phyloP scores from a whole-genome alignment of 2,113 vertebrate species.

The Cebus imitator region DNA sequence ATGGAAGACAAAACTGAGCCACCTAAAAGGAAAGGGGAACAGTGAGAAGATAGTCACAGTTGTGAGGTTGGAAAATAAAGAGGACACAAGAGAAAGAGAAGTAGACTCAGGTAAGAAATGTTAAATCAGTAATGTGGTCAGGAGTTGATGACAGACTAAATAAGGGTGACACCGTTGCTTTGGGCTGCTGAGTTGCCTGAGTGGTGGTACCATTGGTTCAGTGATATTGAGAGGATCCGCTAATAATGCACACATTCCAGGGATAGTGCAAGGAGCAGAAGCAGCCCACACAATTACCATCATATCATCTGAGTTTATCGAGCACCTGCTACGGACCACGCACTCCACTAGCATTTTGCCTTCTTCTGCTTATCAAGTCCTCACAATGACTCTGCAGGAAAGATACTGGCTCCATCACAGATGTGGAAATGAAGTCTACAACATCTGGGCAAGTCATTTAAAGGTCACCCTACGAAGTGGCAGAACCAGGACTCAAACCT shows the following conservation, averaged over 20 bases:
- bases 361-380: not conserved
- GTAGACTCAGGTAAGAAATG: not conserved
- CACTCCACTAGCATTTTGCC: not conserved
- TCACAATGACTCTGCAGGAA: not conserved
- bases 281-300: fast-evolving
- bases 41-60: too few relatives aligned
- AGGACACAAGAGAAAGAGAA: not conserved
- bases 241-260: not conserved
- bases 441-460: not conserved
- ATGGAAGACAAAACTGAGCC: not conserved
- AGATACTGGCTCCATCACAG: not conserved
- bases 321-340: not conserved
- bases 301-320: not conserved
- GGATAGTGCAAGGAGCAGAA: not conserved
- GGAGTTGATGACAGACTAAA: not conserved
- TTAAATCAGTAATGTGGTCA: not conserved
- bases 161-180: not conserved
- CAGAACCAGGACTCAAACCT: not conserved
- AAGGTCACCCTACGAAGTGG: not conserved
- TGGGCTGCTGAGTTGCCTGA: not conserved
- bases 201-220: not conserved
- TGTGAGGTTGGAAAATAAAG: not conserved
- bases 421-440: not conserved
- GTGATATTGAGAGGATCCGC: not conserved
- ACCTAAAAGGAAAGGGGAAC: not conserved